phyloP scores from a whole-genome alignment of 2,113 vertebrate species.

The Cottus gobio region DNA sequence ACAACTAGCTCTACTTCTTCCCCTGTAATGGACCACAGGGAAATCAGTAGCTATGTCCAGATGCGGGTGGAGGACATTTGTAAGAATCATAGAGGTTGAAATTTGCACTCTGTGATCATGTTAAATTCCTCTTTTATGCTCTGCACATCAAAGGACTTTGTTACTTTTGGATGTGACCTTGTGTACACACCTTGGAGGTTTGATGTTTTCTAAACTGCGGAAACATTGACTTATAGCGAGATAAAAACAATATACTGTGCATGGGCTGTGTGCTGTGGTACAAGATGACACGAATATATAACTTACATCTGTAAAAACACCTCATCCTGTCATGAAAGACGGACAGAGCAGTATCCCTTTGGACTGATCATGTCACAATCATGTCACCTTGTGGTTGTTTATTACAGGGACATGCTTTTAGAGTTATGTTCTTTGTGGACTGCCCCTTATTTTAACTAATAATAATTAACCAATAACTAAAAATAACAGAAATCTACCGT shows the following conservation, averaged over 20 bases:
- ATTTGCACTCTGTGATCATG: constrained; percentile 73
- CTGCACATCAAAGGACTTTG: constrained; percentile 43
- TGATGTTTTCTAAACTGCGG: constrained; percentile 17
- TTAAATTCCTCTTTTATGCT: constrained; percentile 61
- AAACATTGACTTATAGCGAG: background rate
- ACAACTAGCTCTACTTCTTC: constrained; percentile 73
- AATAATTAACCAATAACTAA: too few species aligned
- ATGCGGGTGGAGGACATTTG: constrained; percentile 78
- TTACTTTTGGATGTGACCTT: constrained; percentile 32
- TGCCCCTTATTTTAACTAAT: too few species aligned
- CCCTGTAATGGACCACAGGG: constrained; percentile 74
- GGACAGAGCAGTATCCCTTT: background rate
- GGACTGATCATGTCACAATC: constrained; percentile 7
- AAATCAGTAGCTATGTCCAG: constrained; percentile 69
- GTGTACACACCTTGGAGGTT: constrained; percentile 23
- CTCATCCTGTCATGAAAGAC: background rate
- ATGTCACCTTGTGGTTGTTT: constrained; percentile 1
- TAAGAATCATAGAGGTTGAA: constrained; percentile 74
- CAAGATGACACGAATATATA: background rate
- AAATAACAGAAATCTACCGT: background rate
- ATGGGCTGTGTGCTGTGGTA: background rate
- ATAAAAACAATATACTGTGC: background rate
- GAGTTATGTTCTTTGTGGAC: background rate
- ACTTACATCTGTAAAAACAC: constrained; percentile 4
- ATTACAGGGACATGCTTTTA: background rate